phyloP scores from a whole-genome alignment of 2,888 invertebrate genomes.

The Ornithoptera alexandrae region DNA sequence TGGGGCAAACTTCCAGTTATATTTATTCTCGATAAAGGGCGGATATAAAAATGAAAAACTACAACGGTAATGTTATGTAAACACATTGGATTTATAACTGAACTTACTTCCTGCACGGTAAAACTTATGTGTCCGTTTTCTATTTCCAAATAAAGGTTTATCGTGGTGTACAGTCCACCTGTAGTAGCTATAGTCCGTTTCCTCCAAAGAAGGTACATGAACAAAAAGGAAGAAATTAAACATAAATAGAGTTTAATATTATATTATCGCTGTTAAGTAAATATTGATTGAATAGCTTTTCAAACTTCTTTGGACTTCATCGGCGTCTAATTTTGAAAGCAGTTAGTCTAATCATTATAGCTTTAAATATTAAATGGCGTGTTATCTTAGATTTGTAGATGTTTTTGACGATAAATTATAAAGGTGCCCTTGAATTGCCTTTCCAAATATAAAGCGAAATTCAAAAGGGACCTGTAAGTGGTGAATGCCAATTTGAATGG shows the following conservation, averaged over 20 bases:
- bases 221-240: too few relatives aligned
- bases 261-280: not conserved
- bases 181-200: not conserved
- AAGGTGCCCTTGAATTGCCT: slow-evolving; percentile 19
- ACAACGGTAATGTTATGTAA: too few relatives aligned
- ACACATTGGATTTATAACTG: not conserved
- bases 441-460: slow-evolving; percentile 16
- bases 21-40: too few relatives aligned
- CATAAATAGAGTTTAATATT: not conserved
- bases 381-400: slow-evolving; percentile 4
- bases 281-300: not conserved
- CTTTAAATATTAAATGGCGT: not conserved
- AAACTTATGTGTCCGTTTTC: not conserved
- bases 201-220: not conserved
- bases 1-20: not conserved
- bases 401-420: slow-evolving; percentile 8
- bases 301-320: not conserved
- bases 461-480: slow-evolving; percentile 20
- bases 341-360: not conserved
- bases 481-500: slow-evolving; percentile 56
- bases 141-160: not conserved
- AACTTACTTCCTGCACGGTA: not conserved
- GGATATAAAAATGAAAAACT: too few relatives aligned
- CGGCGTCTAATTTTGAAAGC: not conserved
- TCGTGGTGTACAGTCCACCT: not conserved